Percentiles rank a stretch among this genome's conserved stretches.
phyloP scores from a whole-genome alignment of 2,113 vertebrate genomes.

The Rhodinocichla rosea region DNA sequence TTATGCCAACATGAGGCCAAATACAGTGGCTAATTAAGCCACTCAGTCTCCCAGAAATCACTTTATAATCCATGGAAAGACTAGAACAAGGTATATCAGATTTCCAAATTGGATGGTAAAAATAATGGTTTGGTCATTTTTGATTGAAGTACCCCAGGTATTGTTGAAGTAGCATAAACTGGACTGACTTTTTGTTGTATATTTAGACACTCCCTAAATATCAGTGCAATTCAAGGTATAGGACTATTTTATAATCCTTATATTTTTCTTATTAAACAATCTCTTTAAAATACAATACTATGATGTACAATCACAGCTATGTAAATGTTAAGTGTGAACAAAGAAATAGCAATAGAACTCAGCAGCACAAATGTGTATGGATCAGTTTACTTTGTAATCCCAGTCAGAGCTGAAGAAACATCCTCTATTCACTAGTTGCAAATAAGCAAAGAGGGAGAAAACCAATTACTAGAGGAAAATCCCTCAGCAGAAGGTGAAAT shows the following conservation, averaged over 20 bases:
- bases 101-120: neutral
- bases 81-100: neutral
- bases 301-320: neutral
- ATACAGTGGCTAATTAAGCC: neutral
- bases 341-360: neutral
- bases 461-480: neutral
- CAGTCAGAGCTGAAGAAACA: neutral
- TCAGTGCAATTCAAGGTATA: neutral
- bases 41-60: neutral
- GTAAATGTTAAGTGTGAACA: neutral
- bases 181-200: neutral
- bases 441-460: conserved; percentile 3
- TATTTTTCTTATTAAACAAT: neutral
- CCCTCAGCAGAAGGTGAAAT: neutral
- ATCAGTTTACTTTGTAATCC: neutral
- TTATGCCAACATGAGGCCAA: neutral
- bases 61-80: neutral
- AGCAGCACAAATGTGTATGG: neutral
- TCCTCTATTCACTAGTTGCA: neutral
- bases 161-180: neutral
- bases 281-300: neutral
- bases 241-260: neutral
- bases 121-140: neutral
- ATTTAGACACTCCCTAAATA: neutral
- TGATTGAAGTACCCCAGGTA: neutral